These are phyloP conservation scores for Pantala flavescens DNA, from an alignment of 1,140 invertebrate species.

Conservation along the genomic window DNA sequence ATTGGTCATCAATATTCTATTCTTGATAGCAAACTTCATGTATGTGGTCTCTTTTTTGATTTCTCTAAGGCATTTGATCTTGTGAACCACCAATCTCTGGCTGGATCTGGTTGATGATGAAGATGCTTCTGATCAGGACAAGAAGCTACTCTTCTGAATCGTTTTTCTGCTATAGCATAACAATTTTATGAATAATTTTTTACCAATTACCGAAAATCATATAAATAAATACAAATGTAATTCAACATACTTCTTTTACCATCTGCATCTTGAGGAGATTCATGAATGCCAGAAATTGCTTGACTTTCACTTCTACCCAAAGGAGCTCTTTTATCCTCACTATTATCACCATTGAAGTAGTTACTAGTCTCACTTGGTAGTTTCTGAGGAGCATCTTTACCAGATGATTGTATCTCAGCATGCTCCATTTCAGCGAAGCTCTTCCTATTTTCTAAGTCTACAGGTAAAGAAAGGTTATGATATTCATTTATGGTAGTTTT, in stretches of 20 bases:
- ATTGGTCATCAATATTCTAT: too few species aligned
- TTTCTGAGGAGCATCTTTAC: constrained; percentile 5
- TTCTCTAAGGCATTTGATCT: too few species aligned
- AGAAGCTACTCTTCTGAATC: constrained; percentile 35
- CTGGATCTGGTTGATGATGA: constrained; percentile 32
- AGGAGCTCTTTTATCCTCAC: constrained; percentile 10
- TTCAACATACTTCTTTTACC: not conserved
- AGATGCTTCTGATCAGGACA: constrained; percentile 34
- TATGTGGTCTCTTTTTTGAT: too few species aligned
- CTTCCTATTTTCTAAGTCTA: constrained; percentile 26
- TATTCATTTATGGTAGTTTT: too few species aligned
- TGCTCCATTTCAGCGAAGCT: constrained; percentile 29
- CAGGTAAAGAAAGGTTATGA: not conserved
- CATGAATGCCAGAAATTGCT: constrained; percentile 17
- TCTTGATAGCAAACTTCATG: too few species aligned
- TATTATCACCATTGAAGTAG: constrained; percentile 21
- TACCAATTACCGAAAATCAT: not conserved
- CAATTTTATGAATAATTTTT: not conserved
- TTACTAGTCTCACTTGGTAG: not conserved
- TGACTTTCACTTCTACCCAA: constrained; percentile 21
- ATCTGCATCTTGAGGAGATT: constrained; percentile 12
- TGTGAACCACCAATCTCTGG: constrained; percentile 42
- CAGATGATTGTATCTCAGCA: constrained; percentile 26
- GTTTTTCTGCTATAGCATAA: constrained; percentile 20
- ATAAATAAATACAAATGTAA: not conserved